A percentile compares a stretch with the other conserved stretches of the same genome.
Evolutionary conservation across 2,888 invertebrate genomes (phyloP).

Genomic region (Lordiphosa andalusiaca): DNA sequence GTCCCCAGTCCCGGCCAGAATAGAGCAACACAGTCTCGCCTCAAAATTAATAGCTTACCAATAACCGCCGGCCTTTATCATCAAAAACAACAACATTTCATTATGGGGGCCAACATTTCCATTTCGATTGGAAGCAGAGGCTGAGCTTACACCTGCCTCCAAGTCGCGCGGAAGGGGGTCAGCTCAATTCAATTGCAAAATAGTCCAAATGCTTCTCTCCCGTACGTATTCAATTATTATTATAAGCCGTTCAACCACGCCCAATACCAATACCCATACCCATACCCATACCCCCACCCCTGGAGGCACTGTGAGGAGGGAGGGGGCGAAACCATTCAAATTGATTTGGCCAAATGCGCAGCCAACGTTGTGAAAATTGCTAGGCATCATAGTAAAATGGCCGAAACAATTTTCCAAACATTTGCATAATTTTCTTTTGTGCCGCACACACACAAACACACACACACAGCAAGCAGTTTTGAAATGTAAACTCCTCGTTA

Average conservation of each 20-base stretch:
- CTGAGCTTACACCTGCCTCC: too few species aligned
- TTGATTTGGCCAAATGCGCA: slow-evolving; percentile 62
- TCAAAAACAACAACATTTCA: too few species aligned
- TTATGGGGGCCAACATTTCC: too few species aligned
- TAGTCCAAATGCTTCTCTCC: background rate
- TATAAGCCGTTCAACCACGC: slow-evolving; percentile 57
- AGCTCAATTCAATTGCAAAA: too few species aligned
- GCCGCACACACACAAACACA: slow-evolving; percentile 12
- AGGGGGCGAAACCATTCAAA: slow-evolving; percentile 42
- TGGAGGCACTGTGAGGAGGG: slow-evolving; percentile 14
- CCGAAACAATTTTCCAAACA: slow-evolving; percentile 66
- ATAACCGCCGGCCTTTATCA: too few species aligned
- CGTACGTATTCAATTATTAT: slow-evolving; percentile 67
- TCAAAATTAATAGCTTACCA: too few species aligned
- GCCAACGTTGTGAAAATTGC: slow-evolving; percentile 50
- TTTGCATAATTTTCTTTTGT: slow-evolving; percentile 69
- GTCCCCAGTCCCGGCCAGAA: too few species aligned
- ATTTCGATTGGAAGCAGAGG: too few species aligned
- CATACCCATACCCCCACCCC: too few species aligned
- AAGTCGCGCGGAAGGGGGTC: too few species aligned
- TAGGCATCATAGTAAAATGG: slow-evolving; percentile 27
- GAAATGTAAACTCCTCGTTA: slow-evolving; percentile 32
- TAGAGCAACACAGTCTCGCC: too few species aligned
- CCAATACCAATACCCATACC: slow-evolving; percentile 30
- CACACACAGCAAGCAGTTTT: background rate